Evolutionary conservation across 1,140 invertebrate genomes (phyloP).

Genomic region (Hermetia illucens): DNA sequence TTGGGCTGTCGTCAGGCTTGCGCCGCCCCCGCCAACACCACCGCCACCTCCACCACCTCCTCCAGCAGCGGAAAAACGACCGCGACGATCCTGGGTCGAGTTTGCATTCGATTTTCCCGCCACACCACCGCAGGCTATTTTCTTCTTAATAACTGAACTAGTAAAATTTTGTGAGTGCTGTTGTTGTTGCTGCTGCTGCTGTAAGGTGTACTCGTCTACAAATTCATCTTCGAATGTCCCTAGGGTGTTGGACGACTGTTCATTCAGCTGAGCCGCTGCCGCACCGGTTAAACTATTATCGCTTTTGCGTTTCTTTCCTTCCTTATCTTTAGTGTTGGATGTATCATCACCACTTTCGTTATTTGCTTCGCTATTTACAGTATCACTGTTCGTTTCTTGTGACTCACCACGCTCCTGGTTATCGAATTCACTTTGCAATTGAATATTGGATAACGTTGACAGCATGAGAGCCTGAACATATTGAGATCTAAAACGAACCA

Average conservation of each 20-base stretch:
- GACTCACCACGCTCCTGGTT: slow-evolving; percentile 7
- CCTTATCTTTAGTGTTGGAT: slow-evolving; percentile 11
- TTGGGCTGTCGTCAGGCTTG: slow-evolving; percentile 1
- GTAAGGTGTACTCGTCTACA: slow-evolving; percentile 19
- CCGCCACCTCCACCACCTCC: slow-evolving; percentile 2
- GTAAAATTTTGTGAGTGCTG: slow-evolving; percentile 8
- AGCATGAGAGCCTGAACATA: slow-evolving; percentile 25
- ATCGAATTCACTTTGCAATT: slow-evolving; percentile 9
- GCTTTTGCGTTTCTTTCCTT: slow-evolving; percentile 16
- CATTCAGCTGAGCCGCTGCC: slow-evolving; percentile 16
- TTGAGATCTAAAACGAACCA: slow-evolving; percentile 15
- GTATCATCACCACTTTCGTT: slow-evolving; percentile 13
- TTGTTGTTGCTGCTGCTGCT: slow-evolving; percentile 10
- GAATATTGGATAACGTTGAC: slow-evolving; percentile 20
- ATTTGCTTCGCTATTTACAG: slow-evolving; percentile 19
- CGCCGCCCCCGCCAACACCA: slow-evolving; percentile 9
- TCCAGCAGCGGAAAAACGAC: slow-evolving; percentile 17
- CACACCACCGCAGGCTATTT: background rate
- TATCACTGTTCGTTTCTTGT: slow-evolving; percentile 24
- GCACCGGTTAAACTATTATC: slow-evolving; percentile 22
- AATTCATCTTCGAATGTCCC: slow-evolving; percentile 29
- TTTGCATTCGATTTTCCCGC: background rate
- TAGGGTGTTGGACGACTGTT: slow-evolving; percentile 23
- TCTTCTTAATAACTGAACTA: slow-evolving; percentile 3
- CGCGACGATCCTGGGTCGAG: slow-evolving; percentile 14